Base-by-base conservation (phyloP, 2,888 invertebrate genomes). In the Clanis bilineata region DNA sequence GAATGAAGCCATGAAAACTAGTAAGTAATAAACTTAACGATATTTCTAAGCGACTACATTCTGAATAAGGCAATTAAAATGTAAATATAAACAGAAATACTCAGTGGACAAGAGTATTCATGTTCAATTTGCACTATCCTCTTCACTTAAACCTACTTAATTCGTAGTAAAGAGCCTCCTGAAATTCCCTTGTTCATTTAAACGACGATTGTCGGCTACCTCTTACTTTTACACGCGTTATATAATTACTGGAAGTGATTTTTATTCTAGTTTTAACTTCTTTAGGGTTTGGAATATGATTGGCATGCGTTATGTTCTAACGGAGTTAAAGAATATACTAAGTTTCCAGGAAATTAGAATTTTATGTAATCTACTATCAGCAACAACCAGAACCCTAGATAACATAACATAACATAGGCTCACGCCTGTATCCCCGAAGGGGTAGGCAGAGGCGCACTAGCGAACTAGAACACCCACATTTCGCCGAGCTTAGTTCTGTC, bases 111-210 rank as follows among this genome's bases (percentile, higher is more conserved):
- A 61, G 58, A 57, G 57, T 64, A 69, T 69, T 70, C 73, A 73
- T 70, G 72, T 73, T 65, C 72, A 79, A 82, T 80, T 80, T 82
- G 74, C 77, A 74, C 76, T 77, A 74, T 71, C 71, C 74, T 66
- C 69, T 67, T 72, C 76, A 76, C 74, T 79, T 79, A 78, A 84
- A 82, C 81, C 81, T 83, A 80, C 80, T 86, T 85, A 83, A 86
- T 86, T 83, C 77, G 74, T 72, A 77, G 79, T 82, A 82, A 85
- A 82, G 82, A 79, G 78, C 73, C 82, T 76, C 72, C 74, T 72
- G 74, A 77, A 83, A 79, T 77, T 77, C 78, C 76, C 82, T 82
- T 82, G 82, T 77, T 80, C 85, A 78, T 80, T 86, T 83, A 77
- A 80, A 82, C 76, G 76, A 77, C 80, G 72, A 79, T 75, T 82